Evolutionary conservation across 1,140 invertebrate species (phyloP), one percentile per base, ranked within the genome.

Genomic region (Drosophila bifasciata): DNA sequence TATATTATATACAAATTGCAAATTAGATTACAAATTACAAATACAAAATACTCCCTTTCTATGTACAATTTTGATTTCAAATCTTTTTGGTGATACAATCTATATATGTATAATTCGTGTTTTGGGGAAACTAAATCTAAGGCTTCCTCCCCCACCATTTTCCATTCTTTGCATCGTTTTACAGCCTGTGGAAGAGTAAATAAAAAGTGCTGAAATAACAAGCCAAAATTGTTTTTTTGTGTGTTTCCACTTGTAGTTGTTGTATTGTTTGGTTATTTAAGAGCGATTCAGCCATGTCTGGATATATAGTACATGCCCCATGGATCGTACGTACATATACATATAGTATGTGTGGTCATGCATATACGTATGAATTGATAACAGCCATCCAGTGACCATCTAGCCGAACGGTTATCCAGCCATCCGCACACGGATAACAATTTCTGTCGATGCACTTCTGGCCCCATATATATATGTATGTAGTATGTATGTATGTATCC

Each of bases 251-350:
- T 68, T 58, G 66, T 52, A 78, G 83, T 81, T 86, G 86, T 86
- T 86, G n/a, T n/a, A n/a, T n/a, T n/a, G 81, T 86, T 88, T 86
- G 81, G 83, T 88, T 86, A 88, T 86, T 86, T 86, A 86, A 88
- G 77, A 78, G 81, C 81, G 76, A 78, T 88, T 81, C 81, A 86
- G 70, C 83, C 73, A 68, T 75, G 83, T 86, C 88, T 88, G 88
- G 83, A 81, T 81, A 36, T 8, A 36, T 36, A 11, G n/a, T n/a
- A n/a, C n/a, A n/a, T n/a, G n/a, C n/a, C 32, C 11, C 32, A 88
- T 86, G 85, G 75, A 77, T 77, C 28, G 28, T 9, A 28, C 7
- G 8, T 74, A 78, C 71, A 78, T 67, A 3, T 9, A 19, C 9
- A 51, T 32, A 40, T 3, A 5, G 8, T 68, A 66, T 68, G 9